Evolutionary conservation across 2,888 invertebrate species (phyloP), one percentile per base, ranked within the genome.

Genomic region (Callinectes sapidus): DNA sequence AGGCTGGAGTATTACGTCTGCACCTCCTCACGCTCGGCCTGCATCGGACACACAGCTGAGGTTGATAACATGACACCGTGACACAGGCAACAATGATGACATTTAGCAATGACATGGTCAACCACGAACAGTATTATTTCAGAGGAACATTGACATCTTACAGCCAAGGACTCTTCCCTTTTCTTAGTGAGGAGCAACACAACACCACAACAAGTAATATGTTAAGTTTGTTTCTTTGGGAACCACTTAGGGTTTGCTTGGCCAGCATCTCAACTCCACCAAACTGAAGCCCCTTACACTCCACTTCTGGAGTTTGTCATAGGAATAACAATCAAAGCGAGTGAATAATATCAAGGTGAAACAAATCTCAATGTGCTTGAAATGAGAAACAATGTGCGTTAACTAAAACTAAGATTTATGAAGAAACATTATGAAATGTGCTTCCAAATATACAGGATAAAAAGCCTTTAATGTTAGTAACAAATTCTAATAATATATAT

Each of bases 41-140:
- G 32, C 81, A 81, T 3, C 35, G 2, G 32, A 81, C 81, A 81
- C 81, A 81, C 14, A 81, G 16, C 71, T 71, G n/a, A 71, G 5
- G n/a, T 81, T 81, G 35, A 81, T 35, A n/a, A 81, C 81, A 81
- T 81, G 35, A 81, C 35, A 81, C 81, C 81, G 35, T 81, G 35
- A 81, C 32, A 81, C 81, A 81, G 81, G 81, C 81, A 35, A 81
- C 81, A 81, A 35, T 35, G 35, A 81, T 81, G 35, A 81, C 81
- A 81, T 81, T n/a, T 81, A 81, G 35, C 35, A 81, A 16, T 81
- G 81, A 81, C 35, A 35, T 32, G 18, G 32, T 81, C 35, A 35
- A 81, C 35, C 16, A 81, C 18, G 35, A 81, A 81, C 35, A 81
- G 2, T 81, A 81, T 77, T 28, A 28, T 81, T 35, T 81, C 14